phyloP scores from a whole-genome alignment of 2,888 invertebrate species.

The Mimas tiliae region DNA sequence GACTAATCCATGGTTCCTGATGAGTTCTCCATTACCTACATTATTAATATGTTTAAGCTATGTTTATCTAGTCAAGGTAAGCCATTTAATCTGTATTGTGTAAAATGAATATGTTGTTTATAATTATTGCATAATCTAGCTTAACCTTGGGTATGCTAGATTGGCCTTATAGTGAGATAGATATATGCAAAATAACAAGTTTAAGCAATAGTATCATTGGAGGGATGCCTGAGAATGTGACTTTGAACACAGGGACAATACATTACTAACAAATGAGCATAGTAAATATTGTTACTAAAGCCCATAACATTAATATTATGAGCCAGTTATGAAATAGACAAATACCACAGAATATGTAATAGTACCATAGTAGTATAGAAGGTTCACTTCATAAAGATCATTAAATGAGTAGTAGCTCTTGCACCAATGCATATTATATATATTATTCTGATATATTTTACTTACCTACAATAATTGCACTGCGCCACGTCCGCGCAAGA shows the following conservation, averaged over 20 bases:
- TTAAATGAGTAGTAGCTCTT: too few relatives aligned
- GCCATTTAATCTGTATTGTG: constrained; percentile 2
- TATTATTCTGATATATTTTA: too few relatives aligned
- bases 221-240: constrained; percentile 10
- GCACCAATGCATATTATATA: too few relatives aligned
- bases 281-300: constrained; percentile 4
- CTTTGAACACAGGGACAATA: constrained; percentile 19
- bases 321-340: not conserved
- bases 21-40: constrained; percentile 97
- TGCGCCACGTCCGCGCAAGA: too few relatives aligned
- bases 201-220: constrained; percentile 15
- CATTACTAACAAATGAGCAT: constrained; percentile 12
- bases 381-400: too few relatives aligned
- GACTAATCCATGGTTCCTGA: constrained; percentile 96
- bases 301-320: not conserved
- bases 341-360: not conserved
- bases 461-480: too few relatives aligned
- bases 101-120: constrained; percentile 22
- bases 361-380: too few relatives aligned
- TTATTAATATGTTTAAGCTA: constrained; percentile 94
- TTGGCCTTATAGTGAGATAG: constrained; percentile 15
- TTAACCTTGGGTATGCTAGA: constrained; percentile 11
- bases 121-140: constrained; percentile 16
- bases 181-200: constrained; percentile 19
- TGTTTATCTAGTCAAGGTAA: constrained; percentile 94